Conservation (phyloP, 2,113 vertebrate species). For the Epinephelus fuscoguttatus region DNA sequence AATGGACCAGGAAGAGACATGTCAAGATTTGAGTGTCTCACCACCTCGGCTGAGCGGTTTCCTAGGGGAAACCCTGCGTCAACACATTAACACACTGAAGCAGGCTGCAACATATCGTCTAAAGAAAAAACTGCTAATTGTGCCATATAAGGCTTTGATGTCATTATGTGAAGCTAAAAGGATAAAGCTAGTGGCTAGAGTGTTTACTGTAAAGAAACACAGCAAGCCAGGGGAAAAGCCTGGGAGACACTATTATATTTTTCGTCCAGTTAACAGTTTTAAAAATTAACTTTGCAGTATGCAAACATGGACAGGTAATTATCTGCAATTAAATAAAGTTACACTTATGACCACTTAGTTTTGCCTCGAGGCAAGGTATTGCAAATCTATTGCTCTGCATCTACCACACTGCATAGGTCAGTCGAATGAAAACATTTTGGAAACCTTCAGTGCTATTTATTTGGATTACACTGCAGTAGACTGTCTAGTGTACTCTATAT, state of each 20-base stretch:
- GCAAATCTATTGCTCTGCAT: not conserved
- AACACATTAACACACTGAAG: not conserved
- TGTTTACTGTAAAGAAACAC: not conserved
- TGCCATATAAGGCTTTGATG: not conserved
- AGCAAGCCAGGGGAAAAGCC: not conserved
- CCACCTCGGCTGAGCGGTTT: not conserved
- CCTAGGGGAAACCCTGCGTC: not conserved
- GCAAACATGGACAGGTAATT: not conserved
- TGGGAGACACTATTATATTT: not conserved
- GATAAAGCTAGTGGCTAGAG: not conserved
- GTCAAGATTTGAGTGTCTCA: constrained; percentile 2
- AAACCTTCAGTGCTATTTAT: not conserved
- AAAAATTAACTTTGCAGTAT: not conserved
- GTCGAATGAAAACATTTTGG: not conserved
- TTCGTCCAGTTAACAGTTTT: not conserved
- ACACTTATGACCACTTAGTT: not conserved
- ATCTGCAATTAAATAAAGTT: not conserved
- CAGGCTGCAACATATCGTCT: not conserved
- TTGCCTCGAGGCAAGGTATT: not conserved
- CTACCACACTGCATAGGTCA: not conserved
- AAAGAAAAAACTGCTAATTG: not conserved
- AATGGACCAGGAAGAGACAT: not conserved
- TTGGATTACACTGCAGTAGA: not conserved
- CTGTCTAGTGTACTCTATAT: not conserved
- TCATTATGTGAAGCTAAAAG: not conserved